phyloP scores from a whole-genome alignment of 2,797 vertebrate species.

The Halcyon chelicuti region DNA sequence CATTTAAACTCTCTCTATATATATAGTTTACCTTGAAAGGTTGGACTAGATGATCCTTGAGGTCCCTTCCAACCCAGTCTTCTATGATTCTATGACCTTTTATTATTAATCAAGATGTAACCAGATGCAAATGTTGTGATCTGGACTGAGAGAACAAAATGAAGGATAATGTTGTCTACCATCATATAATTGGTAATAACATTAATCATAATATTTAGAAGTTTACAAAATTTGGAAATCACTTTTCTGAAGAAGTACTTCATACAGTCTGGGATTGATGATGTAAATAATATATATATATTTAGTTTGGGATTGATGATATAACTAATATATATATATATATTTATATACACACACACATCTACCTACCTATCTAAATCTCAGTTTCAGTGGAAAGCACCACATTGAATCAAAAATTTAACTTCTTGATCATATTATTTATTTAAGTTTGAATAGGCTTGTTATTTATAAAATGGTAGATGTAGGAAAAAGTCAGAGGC shows the following conservation, averaged over 20 bases:
- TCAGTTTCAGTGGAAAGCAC: neutral
- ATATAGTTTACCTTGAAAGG: too few species aligned
- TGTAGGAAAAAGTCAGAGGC: neutral
- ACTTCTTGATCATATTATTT: neutral
- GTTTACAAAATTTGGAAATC: neutral
- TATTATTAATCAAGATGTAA: neutral
- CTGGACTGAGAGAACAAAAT: neutral
- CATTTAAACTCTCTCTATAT: too few species aligned
- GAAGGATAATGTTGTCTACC: neutral
- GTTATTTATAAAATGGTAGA: neutral
- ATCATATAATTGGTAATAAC: neutral
- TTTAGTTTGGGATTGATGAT: neutral
- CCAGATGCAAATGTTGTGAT: neutral
- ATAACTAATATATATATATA: neutral
- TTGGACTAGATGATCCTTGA: too few species aligned
- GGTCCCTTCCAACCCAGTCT: too few species aligned
- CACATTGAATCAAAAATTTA: neutral
- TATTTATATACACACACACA: too few species aligned
- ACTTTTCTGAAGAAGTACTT: neutral
- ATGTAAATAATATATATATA: neutral
- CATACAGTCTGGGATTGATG: neutral
- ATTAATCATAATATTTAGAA: neutral
- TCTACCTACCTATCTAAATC: too few species aligned
- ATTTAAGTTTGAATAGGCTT: neutral
- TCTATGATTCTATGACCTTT: neutral